Base-by-base conservation (phyloP, 2,888 invertebrate species). In the Stegana nigrithorax region DNA sequence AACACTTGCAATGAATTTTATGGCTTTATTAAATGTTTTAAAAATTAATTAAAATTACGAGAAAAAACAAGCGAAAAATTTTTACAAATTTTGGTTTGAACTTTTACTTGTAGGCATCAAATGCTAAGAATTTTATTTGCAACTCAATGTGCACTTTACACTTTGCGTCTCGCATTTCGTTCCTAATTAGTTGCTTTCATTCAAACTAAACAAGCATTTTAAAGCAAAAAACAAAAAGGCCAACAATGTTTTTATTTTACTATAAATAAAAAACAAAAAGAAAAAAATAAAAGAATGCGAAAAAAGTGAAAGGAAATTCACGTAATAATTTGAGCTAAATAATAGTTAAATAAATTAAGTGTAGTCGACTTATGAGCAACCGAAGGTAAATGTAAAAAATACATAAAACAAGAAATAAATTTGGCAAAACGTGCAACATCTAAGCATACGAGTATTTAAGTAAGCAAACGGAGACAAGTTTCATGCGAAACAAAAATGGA, bases 251-350 rank as follows among this genome's bases (percentile, higher is more conserved):
- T 47, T 23, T 47, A 17, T 39, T 39, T 39, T 17, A n/a, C n/a
- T n/a, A n/a, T n/a, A n/a, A n/a, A n/a, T n/a, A n/a, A n/a, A n/a
- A n/a, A 36, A 36, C 1, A 36, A 23, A 23, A 47, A 2, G 4
- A 47, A 47, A 47, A 12, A 47, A 47, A 47, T 47, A 2, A 23
- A 47, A 17, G 12, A 47, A 17, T 47, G 21, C 17, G n/a, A 7
- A 17, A 17, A 47, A 7, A 47, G 10, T 23, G 10, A 47, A 47
- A 25, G 36, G 4, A 36, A 8, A 45, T 5, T 7, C 19, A 21
- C 21, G n/a, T n/a, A n/a, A n/a, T n/a, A n/a, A n/a, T n/a, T 12
- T 55, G 36, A 7, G 25, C 47, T 64, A 63, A 63, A 53, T 42
- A 59, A 44, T 27, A 57, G 27, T 53, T 27, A 47, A 27, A 29